Evolutionary conservation across 2,113 vertebrate genomes (phyloP), one percentile per base, ranked within the genome.

Genomic region (Cyanoramphus novaezelandiae): DNA sequence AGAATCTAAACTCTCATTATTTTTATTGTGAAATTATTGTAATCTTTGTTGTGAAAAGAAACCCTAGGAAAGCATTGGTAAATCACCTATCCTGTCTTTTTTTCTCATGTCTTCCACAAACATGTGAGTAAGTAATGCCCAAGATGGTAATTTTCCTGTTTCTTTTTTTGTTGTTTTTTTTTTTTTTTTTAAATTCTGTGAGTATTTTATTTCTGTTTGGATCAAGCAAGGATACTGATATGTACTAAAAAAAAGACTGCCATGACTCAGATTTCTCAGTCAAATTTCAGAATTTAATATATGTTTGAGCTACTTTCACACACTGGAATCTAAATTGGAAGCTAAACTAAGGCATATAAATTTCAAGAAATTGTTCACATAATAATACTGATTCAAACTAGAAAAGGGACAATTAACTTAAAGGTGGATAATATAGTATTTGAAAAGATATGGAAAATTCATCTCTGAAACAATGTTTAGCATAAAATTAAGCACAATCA

Each of bases 71-170:
- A 64, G 6, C 4, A 55, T 64, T 39, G 71, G 2, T 47, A 64
- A 70, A 82, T 70, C 57, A 71, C 6, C 16, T 2, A 5, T 18
- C 2, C 6, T 57, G 13, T 23, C 13, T 44, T 77, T 59, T 59
- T 81, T 50, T n/a, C 55, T 25, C 10, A 8, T 10, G 7, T 43
- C 17, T 81, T 83, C 31, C 7, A 47, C 13, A 74, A 43, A 46
- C 0, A 2, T 55, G 20, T 1, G 10, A 55, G 11, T 19, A 72
- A 46, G 17, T 17, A 24, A 31, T 74, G 5, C 2, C 9, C 7
- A 18, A 33, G 10, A 52, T 18, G 3, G 1, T 17, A 1, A 46
- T 68, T 71, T 63, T 6, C 3, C 7, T 17, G 6, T 43, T 43
- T 16, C 6, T 44, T 44, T 44, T 7, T 8, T 2, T n/a, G n/a